Percentiles rank a stretch among this genome's conserved stretches.
Conservation (phyloP, 1,140 invertebrate genomes). For the Drosophila arizonae region DNA sequence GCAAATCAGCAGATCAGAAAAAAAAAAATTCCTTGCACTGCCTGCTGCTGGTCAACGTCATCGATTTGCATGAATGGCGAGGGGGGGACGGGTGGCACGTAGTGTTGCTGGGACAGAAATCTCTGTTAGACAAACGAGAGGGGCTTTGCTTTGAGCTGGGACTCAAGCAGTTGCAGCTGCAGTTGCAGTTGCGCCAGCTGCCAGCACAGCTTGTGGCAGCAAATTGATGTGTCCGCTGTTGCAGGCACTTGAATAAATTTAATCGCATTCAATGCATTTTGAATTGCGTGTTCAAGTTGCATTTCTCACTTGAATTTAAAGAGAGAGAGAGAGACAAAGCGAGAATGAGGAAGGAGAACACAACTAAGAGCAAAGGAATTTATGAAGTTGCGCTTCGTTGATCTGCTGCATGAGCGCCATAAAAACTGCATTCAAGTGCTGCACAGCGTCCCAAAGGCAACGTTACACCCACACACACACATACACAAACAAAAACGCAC, state of each 20-base stretch:
- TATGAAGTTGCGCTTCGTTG: slow-evolving; percentile 29
- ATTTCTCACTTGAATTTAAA: slow-evolving; percentile 57
- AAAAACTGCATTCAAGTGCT: slow-evolving; percentile 71
- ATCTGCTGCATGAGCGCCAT: slow-evolving; percentile 39
- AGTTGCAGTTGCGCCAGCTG: slow-evolving; percentile 11
- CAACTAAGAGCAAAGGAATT: slow-evolving; percentile 15
- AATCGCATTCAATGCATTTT: slow-evolving; percentile 29
- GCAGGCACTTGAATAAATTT: slow-evolving; percentile 43
- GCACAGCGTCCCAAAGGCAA: slow-evolving; percentile 33
- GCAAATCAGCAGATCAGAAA: slow-evolving; percentile 51
- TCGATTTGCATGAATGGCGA: slow-evolving; percentile 36
- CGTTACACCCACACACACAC: background rate
- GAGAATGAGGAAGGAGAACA: background rate
- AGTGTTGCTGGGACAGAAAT: slow-evolving; percentile 4
- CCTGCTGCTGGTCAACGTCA: slow-evolving; percentile 30
- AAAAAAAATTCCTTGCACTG: slow-evolving; percentile 32
- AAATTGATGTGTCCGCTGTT: slow-evolving; percentile 32
- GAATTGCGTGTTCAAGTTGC: slow-evolving; percentile 12
- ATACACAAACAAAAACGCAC: slow-evolving; percentile 3
- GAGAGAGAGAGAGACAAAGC: background rate
- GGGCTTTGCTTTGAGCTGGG: slow-evolving; percentile 10
- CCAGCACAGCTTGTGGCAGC: slow-evolving; percentile 22
- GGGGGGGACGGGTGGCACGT: background rate
- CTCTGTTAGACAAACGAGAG: slow-evolving; percentile 25
- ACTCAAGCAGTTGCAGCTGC: slow-evolving; percentile 9